Conservation (phyloP, 2,797 vertebrate species). For the Austrolebias charrua region DNA sequence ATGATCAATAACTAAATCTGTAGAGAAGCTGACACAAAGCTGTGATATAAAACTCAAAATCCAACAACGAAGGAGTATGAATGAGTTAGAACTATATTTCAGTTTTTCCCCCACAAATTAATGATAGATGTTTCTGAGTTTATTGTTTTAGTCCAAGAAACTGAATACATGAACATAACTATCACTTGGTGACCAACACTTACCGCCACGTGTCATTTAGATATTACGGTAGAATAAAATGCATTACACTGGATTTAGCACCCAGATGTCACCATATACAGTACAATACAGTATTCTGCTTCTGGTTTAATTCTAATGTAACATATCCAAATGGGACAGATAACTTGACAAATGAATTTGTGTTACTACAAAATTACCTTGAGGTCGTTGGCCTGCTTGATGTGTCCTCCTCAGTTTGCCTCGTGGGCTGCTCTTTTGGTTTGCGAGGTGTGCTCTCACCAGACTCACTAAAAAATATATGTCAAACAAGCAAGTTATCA, state of each 20-base stretch:
- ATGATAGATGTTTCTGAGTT: too few relatives aligned
- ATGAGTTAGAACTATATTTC: background rate
- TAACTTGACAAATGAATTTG: background rate
- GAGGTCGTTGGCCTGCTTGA: constrained; percentile 72
- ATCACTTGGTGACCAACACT: too few relatives aligned
- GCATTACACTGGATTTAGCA: too few relatives aligned
- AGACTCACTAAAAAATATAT: constrained; percentile 81
- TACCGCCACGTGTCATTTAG: too few relatives aligned
- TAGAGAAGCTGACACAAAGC: background rate
- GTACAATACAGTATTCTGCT: too few relatives aligned
- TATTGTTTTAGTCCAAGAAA: too few relatives aligned
- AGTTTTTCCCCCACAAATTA: too few relatives aligned
- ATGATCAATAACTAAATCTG: background rate
- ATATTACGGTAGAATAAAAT: too few relatives aligned
- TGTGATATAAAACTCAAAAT: background rate
- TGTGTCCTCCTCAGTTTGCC: constrained; percentile 70
- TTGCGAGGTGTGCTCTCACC: constrained; percentile 84
- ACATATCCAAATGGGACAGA: background rate
- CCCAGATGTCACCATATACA: too few relatives aligned
- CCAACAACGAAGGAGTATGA: background rate
- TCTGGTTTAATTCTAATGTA: background rate
- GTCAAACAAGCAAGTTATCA: constrained; percentile 9
- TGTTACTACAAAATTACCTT: constrained; percentile 65
- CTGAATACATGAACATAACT: too few relatives aligned
- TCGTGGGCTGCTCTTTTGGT: constrained; percentile 68